Conservation (phyloP, 64 coral and sea anemone species). For the Platygyra sinensis region DNA sequence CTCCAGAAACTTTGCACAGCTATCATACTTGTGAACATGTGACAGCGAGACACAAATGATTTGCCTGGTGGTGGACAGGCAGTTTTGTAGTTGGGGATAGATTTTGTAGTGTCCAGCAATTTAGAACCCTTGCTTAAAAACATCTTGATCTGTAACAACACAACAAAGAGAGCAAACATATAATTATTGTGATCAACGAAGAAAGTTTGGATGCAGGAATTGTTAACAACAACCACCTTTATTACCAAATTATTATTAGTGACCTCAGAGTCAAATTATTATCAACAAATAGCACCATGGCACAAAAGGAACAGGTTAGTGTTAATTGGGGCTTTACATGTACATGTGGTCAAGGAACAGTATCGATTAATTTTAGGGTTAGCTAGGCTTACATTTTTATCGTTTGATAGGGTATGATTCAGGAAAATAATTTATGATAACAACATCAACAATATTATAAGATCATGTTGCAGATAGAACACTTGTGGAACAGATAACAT, state of each 20-base stretch:
- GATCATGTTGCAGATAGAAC: too few relatives aligned
- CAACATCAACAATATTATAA: too few relatives aligned
- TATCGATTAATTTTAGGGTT: too few relatives aligned
- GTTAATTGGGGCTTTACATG: too few relatives aligned
- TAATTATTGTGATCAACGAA: not conserved
- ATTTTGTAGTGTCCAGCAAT: slow-evolving; percentile 51
- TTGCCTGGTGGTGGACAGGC: slow-evolving; percentile 1
- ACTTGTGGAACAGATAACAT: too few relatives aligned
- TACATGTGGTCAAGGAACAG: too few relatives aligned
- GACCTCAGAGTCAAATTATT: too few relatives aligned
- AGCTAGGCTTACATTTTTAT: too few relatives aligned
- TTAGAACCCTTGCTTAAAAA: slow-evolving; percentile 52
- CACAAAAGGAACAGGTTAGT: not conserved
- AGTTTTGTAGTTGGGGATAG: slow-evolving; percentile 37
- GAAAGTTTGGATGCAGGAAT: not conserved
- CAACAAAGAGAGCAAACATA: not conserved
- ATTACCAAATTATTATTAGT: too few relatives aligned
- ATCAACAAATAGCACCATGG: not conserved
- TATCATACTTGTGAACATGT: slow-evolving; percentile 50
- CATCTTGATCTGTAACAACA: slow-evolving; percentile 36
- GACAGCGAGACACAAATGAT: slow-evolving; percentile 14
- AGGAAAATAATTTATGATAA: too few relatives aligned
- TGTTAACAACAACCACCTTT: too few relatives aligned
- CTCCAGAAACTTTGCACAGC: slow-evolving; percentile 63
- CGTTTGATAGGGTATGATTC: too few relatives aligned